Conservation (phyloP, 2,888 invertebrate species). For the Eutolmus rufibarbis region DNA sequence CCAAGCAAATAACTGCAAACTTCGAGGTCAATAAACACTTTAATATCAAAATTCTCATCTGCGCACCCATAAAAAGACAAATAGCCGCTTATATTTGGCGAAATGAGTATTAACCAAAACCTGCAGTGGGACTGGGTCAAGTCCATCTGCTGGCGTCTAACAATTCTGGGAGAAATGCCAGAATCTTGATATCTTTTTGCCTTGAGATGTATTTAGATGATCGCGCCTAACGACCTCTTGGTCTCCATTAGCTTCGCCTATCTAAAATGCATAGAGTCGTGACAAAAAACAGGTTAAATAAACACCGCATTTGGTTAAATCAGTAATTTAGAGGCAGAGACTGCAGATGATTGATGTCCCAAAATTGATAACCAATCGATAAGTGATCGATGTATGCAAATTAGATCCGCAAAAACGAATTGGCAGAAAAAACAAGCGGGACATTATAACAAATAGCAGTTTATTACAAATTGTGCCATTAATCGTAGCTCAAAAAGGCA, state of each 20-base stretch:
- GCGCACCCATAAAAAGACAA: background rate
- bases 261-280: background rate
- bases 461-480: background rate
- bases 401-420: background rate
- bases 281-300: background rate
- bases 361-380: background rate
- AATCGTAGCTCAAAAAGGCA: background rate
- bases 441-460: background rate
- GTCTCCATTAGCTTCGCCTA: background rate
- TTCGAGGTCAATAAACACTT: background rate
- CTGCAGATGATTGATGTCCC: background rate
- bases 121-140: conserved; percentile 2
- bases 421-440: background rate
- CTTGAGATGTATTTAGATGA: background rate
- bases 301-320: background rate
- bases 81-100: background rate
- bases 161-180: background rate
- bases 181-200: background rate
- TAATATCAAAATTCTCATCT: background rate
- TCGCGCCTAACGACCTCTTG: background rate
- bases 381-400: background rate
- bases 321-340: background rate
- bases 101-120: background rate
- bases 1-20: background rate
- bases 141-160: background rate